Conservation (phyloP, 1,140 invertebrate genomes). For the Papilio polytes region DNA sequence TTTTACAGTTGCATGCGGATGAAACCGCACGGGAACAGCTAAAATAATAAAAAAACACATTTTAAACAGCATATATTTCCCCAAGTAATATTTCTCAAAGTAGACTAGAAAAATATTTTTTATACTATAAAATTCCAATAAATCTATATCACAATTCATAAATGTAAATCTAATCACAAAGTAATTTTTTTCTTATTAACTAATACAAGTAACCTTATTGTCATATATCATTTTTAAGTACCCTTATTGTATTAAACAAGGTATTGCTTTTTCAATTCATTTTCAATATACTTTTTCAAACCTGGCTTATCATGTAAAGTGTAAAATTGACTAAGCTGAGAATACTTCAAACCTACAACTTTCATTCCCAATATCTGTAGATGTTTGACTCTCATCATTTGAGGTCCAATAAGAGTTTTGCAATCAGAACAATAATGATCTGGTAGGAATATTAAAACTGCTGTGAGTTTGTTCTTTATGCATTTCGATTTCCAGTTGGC, state of each 20-base stretch:
- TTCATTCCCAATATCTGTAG: constrained; percentile 86
- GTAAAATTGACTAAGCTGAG: constrained; percentile 79
- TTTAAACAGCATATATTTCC: constrained; percentile 27
- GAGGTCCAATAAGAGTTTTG: constrained; percentile 85
- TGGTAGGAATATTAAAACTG: constrained; percentile 86
- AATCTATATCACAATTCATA: constrained; percentile 19
- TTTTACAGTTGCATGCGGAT: no score
- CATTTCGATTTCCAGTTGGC: constrained; percentile 76
- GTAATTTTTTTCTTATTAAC: not conserved
- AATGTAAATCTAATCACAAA: not conserved
- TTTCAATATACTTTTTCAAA: constrained; percentile 62
- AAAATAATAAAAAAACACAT: no score
- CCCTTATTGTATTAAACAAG: constrained; percentile 35
- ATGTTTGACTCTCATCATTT: constrained; percentile 86
- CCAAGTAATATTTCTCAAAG: constrained; percentile 29
- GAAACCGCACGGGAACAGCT: no score
- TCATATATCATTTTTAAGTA: not conserved
- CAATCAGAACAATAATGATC: constrained; percentile 86
- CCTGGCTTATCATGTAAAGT: constrained; percentile 61
- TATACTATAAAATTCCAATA: not conserved
- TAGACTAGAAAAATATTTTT: constrained; percentile 38
- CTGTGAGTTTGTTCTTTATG: constrained; percentile 78
- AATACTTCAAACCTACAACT: constrained; percentile 86
- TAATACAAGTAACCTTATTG: not conserved
- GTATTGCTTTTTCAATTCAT: constrained; percentile 54